These are phyloP conservation scores for Araneus ventricosus DNA, from an alignment of 1,140 invertebrate species.

Conservation along the genomic window DNA sequence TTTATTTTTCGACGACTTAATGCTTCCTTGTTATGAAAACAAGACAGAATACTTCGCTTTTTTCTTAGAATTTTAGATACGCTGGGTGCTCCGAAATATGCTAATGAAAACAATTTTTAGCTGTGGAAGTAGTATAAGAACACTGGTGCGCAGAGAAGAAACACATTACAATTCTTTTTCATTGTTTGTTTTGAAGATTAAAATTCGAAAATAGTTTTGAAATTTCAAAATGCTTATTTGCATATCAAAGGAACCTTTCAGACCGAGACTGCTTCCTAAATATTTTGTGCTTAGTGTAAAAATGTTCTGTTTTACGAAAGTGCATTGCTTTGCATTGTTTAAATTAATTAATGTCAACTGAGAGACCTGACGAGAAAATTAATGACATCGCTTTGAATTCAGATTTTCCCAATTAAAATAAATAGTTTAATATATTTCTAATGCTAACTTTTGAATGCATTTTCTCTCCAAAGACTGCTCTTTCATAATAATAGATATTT, in stretches of 20 bases:
- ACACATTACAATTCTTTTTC: neutral
- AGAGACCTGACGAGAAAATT: too few species aligned
- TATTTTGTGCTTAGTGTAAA: too few species aligned
- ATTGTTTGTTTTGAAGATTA: neutral
- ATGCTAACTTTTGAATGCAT: too few species aligned
- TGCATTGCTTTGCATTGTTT: too few species aligned
- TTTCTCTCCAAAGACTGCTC: too few species aligned
- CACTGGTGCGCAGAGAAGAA: neutral
- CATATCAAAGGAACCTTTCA: neutral
- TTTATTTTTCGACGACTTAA: slow-evolving; percentile 7
- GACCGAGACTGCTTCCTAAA: neutral
- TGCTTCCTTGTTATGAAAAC: slow-evolving; percentile 4
- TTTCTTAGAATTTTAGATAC: neutral
- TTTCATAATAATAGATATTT: too few species aligned
- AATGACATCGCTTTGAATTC: too few species aligned
- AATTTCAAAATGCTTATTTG: neutral
- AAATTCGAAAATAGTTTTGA: neutral
- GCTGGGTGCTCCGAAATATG: neutral
- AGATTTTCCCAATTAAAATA: too few species aligned
- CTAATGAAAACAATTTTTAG: slow-evolving; percentile 24
- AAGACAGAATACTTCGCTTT: neutral
- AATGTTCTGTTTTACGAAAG: too few species aligned
- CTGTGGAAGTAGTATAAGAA: neutral
- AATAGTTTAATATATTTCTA: too few species aligned
- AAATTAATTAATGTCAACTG: too few species aligned